These are phyloP conservation scores for Sinocyclocheilus rhinocerous DNA, from an alignment of 2,113 vertebrate species.

Conservation along the genomic window DNA sequence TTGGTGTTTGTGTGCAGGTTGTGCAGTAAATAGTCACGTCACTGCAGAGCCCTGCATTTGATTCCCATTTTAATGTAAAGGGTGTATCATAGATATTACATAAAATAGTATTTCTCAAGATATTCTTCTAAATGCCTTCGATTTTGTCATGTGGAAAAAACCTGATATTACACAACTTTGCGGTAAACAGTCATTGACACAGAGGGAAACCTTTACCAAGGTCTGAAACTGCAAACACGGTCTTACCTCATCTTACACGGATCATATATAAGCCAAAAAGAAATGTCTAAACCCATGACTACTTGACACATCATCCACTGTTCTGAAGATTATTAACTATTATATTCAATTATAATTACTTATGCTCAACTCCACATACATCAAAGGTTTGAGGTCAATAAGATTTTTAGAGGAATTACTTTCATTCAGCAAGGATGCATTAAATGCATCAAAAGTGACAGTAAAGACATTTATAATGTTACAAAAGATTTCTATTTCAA, in stretches of 20 bases:
- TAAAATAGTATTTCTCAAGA: not conserved
- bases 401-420: not conserved
- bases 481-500: not conserved
- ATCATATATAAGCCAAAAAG: not conserved
- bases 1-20: not conserved
- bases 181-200: constrained; percentile 23
- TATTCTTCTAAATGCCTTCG: not conserved
- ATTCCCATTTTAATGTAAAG: not conserved
- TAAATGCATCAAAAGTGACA: not conserved
- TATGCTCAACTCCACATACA: not conserved
- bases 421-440: not conserved
- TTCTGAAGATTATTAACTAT: not conserved
- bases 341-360: not conserved
- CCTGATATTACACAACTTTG: constrained; percentile 14
- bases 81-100: not conserved
- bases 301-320: not conserved
- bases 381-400: not conserved
- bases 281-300: not conserved
- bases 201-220: not conserved
- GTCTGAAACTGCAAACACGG: constrained; percentile 19
- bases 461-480: not conserved
- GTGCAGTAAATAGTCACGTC: not conserved
- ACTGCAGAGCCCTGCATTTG: not conserved
- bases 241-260: constrained; percentile 6
- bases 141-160: not conserved